A percentile compares a stretch with the other conserved stretches of the same genome.
These are phyloP conservation scores for Lindbergichthys nudifrons DNA, from an alignment of 2,797 vertebrate species.

Conservation along the genomic window DNA sequence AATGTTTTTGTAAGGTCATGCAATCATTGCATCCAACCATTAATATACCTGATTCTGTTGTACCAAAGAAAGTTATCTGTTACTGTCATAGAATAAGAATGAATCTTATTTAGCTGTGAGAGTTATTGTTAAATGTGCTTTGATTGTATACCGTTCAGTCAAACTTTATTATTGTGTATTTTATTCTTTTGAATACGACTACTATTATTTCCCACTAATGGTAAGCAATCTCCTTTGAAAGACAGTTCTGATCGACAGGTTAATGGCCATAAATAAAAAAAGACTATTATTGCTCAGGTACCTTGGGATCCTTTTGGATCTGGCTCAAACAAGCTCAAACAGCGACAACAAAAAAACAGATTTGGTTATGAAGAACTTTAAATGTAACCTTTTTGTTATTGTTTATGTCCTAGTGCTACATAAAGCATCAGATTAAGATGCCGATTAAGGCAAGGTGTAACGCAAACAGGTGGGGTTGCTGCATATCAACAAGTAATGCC, in stretches of 20 bases:
- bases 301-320: not conserved
- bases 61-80: not conserved
- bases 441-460: conserved; percentile 29
- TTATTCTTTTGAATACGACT: too few relatives aligned
- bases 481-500: conserved; percentile 59
- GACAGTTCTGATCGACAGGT: too few relatives aligned
- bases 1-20: not conserved
- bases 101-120: not conserved
- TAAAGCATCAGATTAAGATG: not conserved
- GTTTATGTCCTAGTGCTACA: not conserved
- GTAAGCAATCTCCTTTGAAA: too few relatives aligned
- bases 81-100: not conserved
- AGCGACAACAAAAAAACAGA: not conserved
- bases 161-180: too few relatives aligned
- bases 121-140: not conserved
- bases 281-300: not conserved
- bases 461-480: conserved; percentile 67
- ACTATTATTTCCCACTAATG: too few relatives aligned
- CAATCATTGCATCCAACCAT: conserved; percentile 10
- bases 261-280: not conserved
- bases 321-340: not conserved
- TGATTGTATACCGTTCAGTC: not conserved
- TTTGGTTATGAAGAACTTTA: not conserved
- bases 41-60: not conserved
- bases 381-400: not conserved